Conservation (phyloP, 2,888 invertebrate genomes). For the Gasteruption jaculator region DNA sequence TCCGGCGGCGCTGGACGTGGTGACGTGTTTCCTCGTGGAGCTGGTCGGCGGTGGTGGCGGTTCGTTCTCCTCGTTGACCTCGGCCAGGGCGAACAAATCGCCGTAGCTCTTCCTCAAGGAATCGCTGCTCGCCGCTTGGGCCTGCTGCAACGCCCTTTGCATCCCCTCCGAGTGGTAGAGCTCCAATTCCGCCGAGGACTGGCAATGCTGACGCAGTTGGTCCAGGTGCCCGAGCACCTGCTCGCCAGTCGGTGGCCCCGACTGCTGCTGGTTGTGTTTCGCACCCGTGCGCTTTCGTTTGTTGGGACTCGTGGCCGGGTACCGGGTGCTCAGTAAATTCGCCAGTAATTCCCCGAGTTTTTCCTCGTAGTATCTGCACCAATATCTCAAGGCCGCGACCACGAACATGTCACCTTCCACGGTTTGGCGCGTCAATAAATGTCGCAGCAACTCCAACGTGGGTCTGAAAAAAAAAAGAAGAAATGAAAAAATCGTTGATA, state of each 20-base stretch:
- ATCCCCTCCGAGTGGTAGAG: conserved; percentile 86
- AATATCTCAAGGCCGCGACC: conserved; percentile 85
- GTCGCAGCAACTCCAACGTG: conserved; percentile 77
- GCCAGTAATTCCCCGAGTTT: conserved; percentile 79
- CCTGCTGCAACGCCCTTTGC: conserved; percentile 86
- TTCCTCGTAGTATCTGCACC: conserved; percentile 91
- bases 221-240: conserved; percentile 90
- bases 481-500: background rate
- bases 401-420: conserved; percentile 81
- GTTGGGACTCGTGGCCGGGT: conserved; percentile 84
- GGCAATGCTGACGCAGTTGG: conserved; percentile 75
- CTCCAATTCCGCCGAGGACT: conserved; percentile 48
- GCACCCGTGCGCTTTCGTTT: conserved; percentile 78
- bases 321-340: conserved; percentile 73
- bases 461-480: conserved; percentile 56
- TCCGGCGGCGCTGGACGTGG: conserved; percentile 32
- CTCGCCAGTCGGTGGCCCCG: conserved; percentile 74
- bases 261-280: conserved; percentile 66
- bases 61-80: conserved; percentile 69
- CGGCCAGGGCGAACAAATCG: conserved; percentile 84
- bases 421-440: conserved; percentile 72
- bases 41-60: conserved; percentile 57
- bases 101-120: conserved; percentile 86
- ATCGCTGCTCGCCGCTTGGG: conserved; percentile 84
- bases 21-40: conserved; percentile 46